Percentiles rank a stretch among this genome's conserved stretches.
Conservation (phyloP, 2,113 vertebrate species). For the Upupa epops region DNA sequence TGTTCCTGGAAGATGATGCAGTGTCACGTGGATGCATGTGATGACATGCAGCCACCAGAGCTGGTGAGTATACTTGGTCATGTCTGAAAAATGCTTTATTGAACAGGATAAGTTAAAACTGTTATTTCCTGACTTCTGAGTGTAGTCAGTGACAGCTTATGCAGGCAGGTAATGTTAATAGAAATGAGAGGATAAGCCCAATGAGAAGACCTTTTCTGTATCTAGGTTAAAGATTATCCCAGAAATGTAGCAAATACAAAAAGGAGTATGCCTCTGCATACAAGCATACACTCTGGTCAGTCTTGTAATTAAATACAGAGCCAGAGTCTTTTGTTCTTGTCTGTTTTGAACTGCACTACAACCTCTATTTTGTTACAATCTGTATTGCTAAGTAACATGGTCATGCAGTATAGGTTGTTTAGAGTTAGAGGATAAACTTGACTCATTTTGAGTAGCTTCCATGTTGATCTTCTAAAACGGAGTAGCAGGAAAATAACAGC, state of each 20-base stretch:
- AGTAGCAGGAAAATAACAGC: no score
- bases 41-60: conserved; percentile 71
- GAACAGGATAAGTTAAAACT: not conserved
- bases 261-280: not conserved
- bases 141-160: not conserved
- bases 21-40: conserved; percentile 70
- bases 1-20: conserved; percentile 66
- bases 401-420: not conserved
- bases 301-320: not conserved
- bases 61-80: conserved; percentile 21
- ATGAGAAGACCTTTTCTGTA: not conserved
- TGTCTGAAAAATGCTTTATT: not conserved
- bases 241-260: not conserved
- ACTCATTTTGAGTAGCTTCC: not conserved
- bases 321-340: not conserved
- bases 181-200: not conserved
- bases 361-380: not conserved
- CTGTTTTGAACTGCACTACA: not conserved
- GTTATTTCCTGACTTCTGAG: not conserved
- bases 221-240: not conserved
- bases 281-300: not conserved
- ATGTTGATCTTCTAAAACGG: not conserved
- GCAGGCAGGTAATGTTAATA: not conserved
- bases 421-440: not conserved
- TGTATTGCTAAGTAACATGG: not conserved